Evolutionary conservation across 2,113 vertebrate genomes (phyloP), one percentile per base, ranked within the genome.

Genomic region (Australoheros scitulus): DNA sequence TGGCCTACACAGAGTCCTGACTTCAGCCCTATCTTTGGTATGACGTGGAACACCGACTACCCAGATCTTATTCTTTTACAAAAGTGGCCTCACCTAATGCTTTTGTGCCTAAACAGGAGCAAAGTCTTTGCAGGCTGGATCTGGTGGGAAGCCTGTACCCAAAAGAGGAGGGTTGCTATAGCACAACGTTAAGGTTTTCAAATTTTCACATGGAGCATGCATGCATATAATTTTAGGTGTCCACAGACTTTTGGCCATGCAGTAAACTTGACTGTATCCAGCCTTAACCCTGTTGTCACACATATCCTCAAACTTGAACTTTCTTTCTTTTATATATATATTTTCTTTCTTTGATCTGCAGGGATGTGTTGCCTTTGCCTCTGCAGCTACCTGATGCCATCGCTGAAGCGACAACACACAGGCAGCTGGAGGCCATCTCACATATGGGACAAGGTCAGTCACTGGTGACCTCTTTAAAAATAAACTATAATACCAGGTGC

Each of bases 381-480:
- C 95, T 98, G 57, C 95, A 96, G 91, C 97, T 98, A 15, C 97
- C 97, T 18, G 96, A 95, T 38, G 96, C 96, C 87, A 97, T 98
- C 64, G 90, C 93, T 18, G 92, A 93, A 36, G 97, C 97, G 2
- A 87, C 95, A 5, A 96, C 96, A 41, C 96, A 96, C 93, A 94
- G 96, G 76, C 95, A 97, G 87, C 95, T 98, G 88, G 97, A 98
- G 88, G 95, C 95, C 89, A 97, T 98, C 88, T 97, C 97, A 20
- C 97, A 98, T 91, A 94, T 98, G 93, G 97, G 97, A 76, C 93
- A 96, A 72, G 97, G 97, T 97, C 29, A 13, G 60, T 34, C 24
- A 75, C 11, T 11, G 55, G 15, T 70, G 2, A n/a, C 7, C 32
- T 72, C 4, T 55, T 72, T 55, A 72, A 72, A 52, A 72, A 34